Evolutionary conservation across 2,888 invertebrate genomes (phyloP).

Genomic region (Drosophila meridionalis): DNA sequence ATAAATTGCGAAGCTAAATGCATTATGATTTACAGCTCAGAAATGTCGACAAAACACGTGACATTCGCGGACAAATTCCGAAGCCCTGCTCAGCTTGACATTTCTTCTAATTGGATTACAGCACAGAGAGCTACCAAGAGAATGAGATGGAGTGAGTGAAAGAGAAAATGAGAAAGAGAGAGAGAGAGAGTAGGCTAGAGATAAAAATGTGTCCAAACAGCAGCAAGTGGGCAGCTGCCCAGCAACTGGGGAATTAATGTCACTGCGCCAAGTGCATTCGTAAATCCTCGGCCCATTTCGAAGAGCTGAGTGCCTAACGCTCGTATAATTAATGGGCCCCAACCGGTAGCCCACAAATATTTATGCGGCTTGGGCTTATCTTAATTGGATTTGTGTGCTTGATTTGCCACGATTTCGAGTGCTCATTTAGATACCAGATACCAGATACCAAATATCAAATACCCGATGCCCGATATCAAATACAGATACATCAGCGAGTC

Average conservation of each 20-base stretch:
- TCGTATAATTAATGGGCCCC: slow-evolving; percentile 54
- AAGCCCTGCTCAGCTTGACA: slow-evolving; percentile 61
- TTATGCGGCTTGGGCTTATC: slow-evolving; percentile 58
- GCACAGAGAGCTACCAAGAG: slow-evolving; percentile 13
- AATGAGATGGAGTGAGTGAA: neutral
- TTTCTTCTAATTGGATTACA: slow-evolving; percentile 76
- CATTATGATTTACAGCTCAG: slow-evolving; percentile 50
- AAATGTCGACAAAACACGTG: slow-evolving; percentile 62
- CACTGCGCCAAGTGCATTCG: slow-evolving; percentile 55
- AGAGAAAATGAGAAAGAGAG: neutral
- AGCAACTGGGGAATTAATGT: slow-evolving; percentile 69
- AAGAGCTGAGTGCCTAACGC: slow-evolving; percentile 22
- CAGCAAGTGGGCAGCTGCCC: slow-evolving; percentile 60
- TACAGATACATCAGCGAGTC: slow-evolving; percentile 15
- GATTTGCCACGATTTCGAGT: slow-evolving; percentile 33
- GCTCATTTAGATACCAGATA: slow-evolving; percentile 48
- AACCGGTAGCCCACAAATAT: slow-evolving; percentile 65
- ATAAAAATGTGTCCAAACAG: slow-evolving; percentile 67
- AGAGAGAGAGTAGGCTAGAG: slow-evolving; percentile 7
- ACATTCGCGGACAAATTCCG: slow-evolving; percentile 50
- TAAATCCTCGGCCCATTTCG: slow-evolving; percentile 36
- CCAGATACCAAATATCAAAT: slow-evolving; percentile 11
- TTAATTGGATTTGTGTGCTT: slow-evolving; percentile 65
- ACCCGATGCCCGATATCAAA: neutral
- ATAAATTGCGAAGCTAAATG: slow-evolving; percentile 27